Evolutionary conservation across 2,113 vertebrate genomes (phyloP), one percentile per base, ranked within the genome.

Genomic region (Myodes glareolus): DNA sequence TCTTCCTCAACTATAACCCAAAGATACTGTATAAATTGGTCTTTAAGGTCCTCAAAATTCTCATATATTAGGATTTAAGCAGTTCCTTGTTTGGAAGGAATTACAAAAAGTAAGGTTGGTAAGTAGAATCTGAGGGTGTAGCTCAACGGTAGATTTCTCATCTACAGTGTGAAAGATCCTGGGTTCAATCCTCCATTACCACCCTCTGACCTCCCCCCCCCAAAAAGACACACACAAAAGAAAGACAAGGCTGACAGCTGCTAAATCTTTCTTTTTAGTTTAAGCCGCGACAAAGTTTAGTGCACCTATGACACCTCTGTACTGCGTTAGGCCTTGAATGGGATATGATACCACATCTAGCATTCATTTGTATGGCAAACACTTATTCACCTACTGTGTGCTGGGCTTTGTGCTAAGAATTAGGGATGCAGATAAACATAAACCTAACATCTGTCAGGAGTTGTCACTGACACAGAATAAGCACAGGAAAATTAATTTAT

Each of bases 1-100:
- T 39, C 67, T 88, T 88, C 7, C 21, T 97, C 86, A 52, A 55
- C n/a, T 65, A 16, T 52, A 87, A 50, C 13, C 45, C 0, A n/a
- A 86, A n/a, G 58, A 68, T 25, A 4, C 36, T 81, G 31, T 85
- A 77, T 19, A 78, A 67, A 91, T 23, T n/a, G 31, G 39, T 19
- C 63, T 95, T 47, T 85, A 63, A 92, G 31, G 81, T n/a, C 16
- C 55, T 88, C 47, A 78, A 31, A 29, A 16, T 93, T 94, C 52
- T 67, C 61, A 27, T 52, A 89, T 73, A 72, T 88, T 90, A 78
- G 47, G 42, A 63, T 88, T 88, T 88, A 58, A 90, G 42, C 23
- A 81, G 42, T 68, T 65, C 90, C 31, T 58, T 91, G 13, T 65
- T 91, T 52, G 67, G 65, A 92, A 92, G 72, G 39, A 89, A 85